Base-by-base conservation (phyloP, 2,888 invertebrate species). In the Horisme vitalbata region DNA sequence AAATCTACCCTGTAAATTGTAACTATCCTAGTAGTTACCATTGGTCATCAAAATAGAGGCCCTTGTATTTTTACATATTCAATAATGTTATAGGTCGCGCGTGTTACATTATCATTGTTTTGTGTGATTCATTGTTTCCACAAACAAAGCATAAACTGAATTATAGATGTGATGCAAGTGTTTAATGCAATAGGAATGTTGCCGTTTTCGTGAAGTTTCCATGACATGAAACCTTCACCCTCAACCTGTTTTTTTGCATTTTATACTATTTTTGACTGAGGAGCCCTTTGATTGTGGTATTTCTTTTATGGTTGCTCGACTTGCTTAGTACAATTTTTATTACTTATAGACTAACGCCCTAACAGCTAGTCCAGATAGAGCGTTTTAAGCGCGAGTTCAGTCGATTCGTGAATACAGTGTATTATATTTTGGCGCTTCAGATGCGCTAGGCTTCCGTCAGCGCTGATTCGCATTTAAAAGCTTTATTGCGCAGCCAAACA, bases 41-140 rank as follows among this genome's bases (percentile, higher is more conserved):
- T 39, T 45, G 49, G 39, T 54, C 44, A 58, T 53, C 45, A 54
- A 61, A 57, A 57, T 55, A 51, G 55, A 50, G 57, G 55, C 55
- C 58, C 55, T 52, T 55, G 15, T 45, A 46, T 65, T 67, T 64
- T 66, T 67, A 66, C 62, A 71, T 77, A 78, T 78, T 75, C 71
- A 75, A 53, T 62, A 57, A 63, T 63, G 71, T 68, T 65, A 72
- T 45, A 69, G 76, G 68, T 71, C 69, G 54, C 33, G 11, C 39
- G 45, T 60, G 56, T 63, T 60, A 61, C 58, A 63, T 61, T 61
- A 41, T 59, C 65, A 71, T 71, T 71, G 68, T 72, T 65, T 61
- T 47, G 57, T 65, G 59, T 78, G 72, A 77, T 56, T 78, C 75
- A 78, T 70, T 68, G 69, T 59, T 65, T 65, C 57, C 55, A 55